Base-by-base conservation (phyloP, 2,888 invertebrate species). In the Chesias legatella region DNA sequence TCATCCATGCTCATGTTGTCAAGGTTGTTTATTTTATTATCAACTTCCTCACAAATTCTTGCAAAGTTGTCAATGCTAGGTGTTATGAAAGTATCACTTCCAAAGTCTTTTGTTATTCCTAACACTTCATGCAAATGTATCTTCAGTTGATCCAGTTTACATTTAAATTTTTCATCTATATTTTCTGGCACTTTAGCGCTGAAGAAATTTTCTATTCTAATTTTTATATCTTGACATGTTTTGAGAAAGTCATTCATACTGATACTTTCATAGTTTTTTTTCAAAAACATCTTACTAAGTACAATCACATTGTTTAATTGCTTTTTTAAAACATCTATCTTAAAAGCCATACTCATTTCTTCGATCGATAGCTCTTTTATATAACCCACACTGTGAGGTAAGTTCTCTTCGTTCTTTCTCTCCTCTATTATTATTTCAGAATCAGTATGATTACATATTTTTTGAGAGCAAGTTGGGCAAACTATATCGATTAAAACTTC, bases 11-110 rank as follows among this genome's bases (percentile, higher is more conserved):
- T 46, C 10, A 5, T 3, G 5, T 33, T 51, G 22, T 23, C 45
- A 4, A 30, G 45, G 25, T 20, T 29, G 34, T 55, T 49, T 27
- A 63, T 31, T 38, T 61, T 58, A 6, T 52, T 41, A 20, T 56
- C 52, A 1, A 63, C 48, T 11, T 46, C 45, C 40, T 60, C 48
- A 31, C 60, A 67, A 6, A 47, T 51, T 13, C 33, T 37, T 1
- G 59, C 41, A 45, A 68, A 63, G 27, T 58, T 46, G 30, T 59
- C 53, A 8, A 66, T 43, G 28, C 55, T 60, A 5, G 51, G 46
- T 9, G 59, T 45, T 7, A 54, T 32, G 31, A 38, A 32, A 25
- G 37, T 26, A 34, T 58, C 50, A 6, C 54, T 31, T 10, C 40
- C 48, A 9, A 62, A 53, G 20, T 60, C 60, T 33, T 55, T 51